Evolutionary conservation across 2,797 vertebrate species (phyloP), one percentile per base, ranked within the genome.

Genomic region (Periparus ater): DNA sequence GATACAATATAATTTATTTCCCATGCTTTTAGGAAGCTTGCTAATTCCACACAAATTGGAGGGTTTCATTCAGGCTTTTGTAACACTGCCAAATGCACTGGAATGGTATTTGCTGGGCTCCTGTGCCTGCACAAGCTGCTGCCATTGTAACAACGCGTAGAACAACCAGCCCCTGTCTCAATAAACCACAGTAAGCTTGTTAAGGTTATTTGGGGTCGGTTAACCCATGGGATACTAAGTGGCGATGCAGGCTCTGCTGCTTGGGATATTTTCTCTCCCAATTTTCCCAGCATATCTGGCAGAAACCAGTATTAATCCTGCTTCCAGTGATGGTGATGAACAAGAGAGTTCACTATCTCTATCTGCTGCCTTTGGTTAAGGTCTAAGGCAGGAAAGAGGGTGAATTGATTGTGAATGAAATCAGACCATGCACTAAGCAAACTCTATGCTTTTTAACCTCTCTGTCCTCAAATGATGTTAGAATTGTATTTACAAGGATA

Each of bases 121-220:
- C 32, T 40, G n/a, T 36, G 29, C 23, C 61, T 89, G 47, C 40
- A 23, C 16, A 65, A 78, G 25, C 47, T 88, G 25, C 57, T 68
- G 30, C 25, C 1, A 0, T 21, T 7, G 3, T 65, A 58, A 68
- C 5, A 86, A 76, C 1, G 0, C 0, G 0, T 6, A 44, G 27
- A 54, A 68, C 23, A 72, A 2, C 29, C 4, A 58, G 17, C 4
- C 19, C 20, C n/a, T 71, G 57, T 44, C 48, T 82, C 47, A 80
- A 8, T 29, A 86, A 89, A 61, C 7, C 11, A 14, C 12, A 29
- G 3, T 9, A 71, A 67, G 0, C 63, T 68, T 88, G 14, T 32
- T 65, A 51, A 63, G 75, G 38, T 19, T 74, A 29, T 44, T 27
- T 65, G 38, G 91, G 38, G 38, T 40, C 4, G 1, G 32, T 47